Conservation (phyloP, 2,888 invertebrate genomes). For the Lasioglossum villosulum region DNA sequence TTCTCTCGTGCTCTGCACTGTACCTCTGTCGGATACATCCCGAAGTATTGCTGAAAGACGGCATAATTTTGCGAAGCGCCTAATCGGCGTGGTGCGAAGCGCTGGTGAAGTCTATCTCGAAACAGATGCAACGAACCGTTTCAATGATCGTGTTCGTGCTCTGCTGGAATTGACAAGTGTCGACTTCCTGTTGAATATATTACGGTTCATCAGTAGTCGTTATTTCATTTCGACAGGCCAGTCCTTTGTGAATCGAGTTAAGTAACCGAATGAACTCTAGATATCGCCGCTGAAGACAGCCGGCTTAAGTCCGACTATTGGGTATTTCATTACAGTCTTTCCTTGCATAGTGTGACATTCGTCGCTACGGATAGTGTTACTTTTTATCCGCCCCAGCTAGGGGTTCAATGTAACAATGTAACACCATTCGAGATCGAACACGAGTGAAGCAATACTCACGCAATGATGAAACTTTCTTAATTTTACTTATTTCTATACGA, state of each 20-base stretch:
- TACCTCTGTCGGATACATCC: neutral
- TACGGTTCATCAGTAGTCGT: slow-evolving; percentile 73
- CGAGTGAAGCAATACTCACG: no score
- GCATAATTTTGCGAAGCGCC: slow-evolving; percentile 42
- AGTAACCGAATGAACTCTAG: slow-evolving; percentile 62
- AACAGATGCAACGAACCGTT: slow-evolving; percentile 54
- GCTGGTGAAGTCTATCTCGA: slow-evolving; percentile 36
- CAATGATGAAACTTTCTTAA: no score
- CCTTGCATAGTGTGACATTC: no score
- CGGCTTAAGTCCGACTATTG: slow-evolving; percentile 6
- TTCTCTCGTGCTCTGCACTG: no score
- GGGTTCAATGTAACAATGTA: no score
- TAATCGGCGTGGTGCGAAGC: slow-evolving; percentile 28
- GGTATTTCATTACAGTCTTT: neutral
- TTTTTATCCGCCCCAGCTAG: no score
- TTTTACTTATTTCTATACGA: no score
- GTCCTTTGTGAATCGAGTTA: slow-evolving; percentile 59
- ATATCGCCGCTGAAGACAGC: slow-evolving; percentile 37
- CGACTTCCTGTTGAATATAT: slow-evolving; percentile 77
- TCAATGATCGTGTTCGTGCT: slow-evolving; percentile 64
- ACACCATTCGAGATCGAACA: no score
- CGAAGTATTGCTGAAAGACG: slow-evolving; percentile 47
- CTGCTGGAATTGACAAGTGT: slow-evolving; percentile 76
- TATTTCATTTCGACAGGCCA: slow-evolving; percentile 67
- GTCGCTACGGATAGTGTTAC: no score